These are phyloP conservation scores for Meliscaeva auricollis DNA, from an alignment of 2,888 invertebrate species.

Conservation along the genomic window DNA sequence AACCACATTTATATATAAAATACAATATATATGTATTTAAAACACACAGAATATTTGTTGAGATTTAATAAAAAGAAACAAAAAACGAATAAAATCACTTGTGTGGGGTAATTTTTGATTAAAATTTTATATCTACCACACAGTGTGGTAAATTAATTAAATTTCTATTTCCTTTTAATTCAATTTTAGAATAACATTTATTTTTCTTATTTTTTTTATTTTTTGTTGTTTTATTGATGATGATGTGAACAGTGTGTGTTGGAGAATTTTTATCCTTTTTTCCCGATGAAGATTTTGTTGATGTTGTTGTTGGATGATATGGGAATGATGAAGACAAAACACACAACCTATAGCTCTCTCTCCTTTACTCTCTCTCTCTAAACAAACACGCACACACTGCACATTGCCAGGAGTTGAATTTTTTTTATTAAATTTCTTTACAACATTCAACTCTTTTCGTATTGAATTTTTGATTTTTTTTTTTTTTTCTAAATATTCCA, in stretches of 20 bases:
- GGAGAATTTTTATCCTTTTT: slow-evolving; percentile 62
- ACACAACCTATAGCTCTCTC: slow-evolving; percentile 22
- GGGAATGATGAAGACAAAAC: slow-evolving; percentile 58
- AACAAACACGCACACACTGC: slow-evolving; percentile 74
- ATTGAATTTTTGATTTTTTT: slow-evolving; percentile 22
- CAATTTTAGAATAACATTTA: slow-evolving; percentile 27
- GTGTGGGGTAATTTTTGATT: slow-evolving; percentile 25
- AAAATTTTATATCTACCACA: slow-evolving; percentile 34
- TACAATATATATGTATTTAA: background rate
- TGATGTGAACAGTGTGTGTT: slow-evolving; percentile 26
- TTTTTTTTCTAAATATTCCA: background rate
- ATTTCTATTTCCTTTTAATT: slow-evolving; percentile 24
- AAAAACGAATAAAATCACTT: slow-evolving; percentile 39
- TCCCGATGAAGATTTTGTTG: slow-evolving; percentile 47
- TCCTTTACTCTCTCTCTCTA: slow-evolving; percentile 54
- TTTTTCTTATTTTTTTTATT: background rate
- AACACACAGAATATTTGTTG: slow-evolving; percentile 31
- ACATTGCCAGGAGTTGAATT: slow-evolving; percentile 49
- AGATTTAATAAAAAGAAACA: background rate
- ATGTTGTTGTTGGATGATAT: slow-evolving; percentile 27
- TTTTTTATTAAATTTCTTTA: background rate
- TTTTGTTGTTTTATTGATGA: slow-evolving; percentile 42
- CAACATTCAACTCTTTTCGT: slow-evolving; percentile 12
- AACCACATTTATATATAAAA: slow-evolving; percentile 20
- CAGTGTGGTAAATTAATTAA: slow-evolving; percentile 24